phyloP scores from a whole-genome alignment of 92 coral and sea anemone genomes.

The Virgularia gustaviana region DNA sequence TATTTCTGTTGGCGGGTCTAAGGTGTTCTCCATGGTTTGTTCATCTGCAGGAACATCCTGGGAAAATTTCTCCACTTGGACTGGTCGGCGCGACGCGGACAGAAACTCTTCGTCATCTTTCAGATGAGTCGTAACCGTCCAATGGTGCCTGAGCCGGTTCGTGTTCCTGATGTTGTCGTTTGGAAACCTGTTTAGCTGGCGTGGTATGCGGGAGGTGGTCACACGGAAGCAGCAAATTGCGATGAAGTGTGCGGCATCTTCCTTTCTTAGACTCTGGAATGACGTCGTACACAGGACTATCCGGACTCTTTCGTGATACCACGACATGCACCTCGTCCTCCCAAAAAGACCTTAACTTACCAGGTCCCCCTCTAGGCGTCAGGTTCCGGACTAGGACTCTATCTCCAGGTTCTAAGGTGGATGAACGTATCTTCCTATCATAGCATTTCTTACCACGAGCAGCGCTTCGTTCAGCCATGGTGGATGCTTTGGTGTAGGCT shows the following conservation, averaged over 20 bases:
- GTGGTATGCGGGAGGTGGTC: background rate
- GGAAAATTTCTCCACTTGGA: background rate
- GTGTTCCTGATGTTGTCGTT: background rate
- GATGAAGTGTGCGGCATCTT: constrained; percentile 19
- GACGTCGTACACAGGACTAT: constrained; percentile 29
- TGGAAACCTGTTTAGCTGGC: background rate
- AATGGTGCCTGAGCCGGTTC: background rate
- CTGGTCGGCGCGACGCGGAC: background rate
- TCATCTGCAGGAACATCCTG: background rate
- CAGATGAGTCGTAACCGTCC: background rate
- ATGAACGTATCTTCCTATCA: too few relatives aligned
- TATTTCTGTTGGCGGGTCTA: too few relatives aligned
- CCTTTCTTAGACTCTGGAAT: background rate
- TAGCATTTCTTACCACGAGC: too few relatives aligned
- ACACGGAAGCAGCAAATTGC: constrained; percentile 23
- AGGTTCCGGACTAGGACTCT: too few relatives aligned
- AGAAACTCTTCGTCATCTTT: background rate
- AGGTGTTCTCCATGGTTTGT: too few relatives aligned
- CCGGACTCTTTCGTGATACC: constrained; percentile 14
- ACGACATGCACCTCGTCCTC: constrained; percentile 31
- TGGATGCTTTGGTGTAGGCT: too few relatives aligned
- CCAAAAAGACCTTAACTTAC: constrained; percentile 21
- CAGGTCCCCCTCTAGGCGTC: too few relatives aligned
- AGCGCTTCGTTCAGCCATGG: too few relatives aligned
- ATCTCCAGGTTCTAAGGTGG: too few relatives aligned